A percentile compares a stretch with the other conserved stretches of the same genome.
Conservation (phyloP, 2,888 invertebrate genomes). For the Drosophila silvestris region DNA sequence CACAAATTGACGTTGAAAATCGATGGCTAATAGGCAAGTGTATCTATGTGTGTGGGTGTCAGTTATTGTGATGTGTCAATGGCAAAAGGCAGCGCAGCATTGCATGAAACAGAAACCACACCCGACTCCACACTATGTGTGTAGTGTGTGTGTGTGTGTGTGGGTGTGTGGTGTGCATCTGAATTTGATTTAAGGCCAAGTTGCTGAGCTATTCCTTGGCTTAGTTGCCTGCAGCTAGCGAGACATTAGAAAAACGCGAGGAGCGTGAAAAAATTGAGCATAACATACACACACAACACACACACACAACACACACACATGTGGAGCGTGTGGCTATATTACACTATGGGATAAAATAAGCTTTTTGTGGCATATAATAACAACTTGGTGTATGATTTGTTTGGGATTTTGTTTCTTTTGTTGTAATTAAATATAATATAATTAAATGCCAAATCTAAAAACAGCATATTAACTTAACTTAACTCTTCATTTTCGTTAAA, state of each 20-base stretch:
- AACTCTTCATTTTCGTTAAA: neutral
- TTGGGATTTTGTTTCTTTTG: neutral
- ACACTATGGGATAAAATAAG: neutral
- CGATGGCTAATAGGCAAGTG: slow-evolving; percentile 73
- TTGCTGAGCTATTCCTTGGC: slow-evolving; percentile 42
- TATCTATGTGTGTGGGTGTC: slow-evolving; percentile 33
- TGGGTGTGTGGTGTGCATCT: slow-evolving; percentile 39
- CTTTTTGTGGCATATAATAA: neutral
- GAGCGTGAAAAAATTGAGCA: slow-evolving; percentile 62
- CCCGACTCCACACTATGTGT: neutral
- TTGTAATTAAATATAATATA: neutral
- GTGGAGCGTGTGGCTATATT: slow-evolving; percentile 6
- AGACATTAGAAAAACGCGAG: slow-evolving; percentile 60
- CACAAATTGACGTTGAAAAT: slow-evolving; percentile 72
- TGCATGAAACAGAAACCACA: slow-evolving; percentile 60
- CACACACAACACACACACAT: slow-evolving; percentile 14
- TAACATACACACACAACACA: slow-evolving; percentile 24
- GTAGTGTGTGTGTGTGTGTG: slow-evolving; percentile 12
- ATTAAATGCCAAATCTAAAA: neutral
- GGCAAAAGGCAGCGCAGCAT: slow-evolving; percentile 57
- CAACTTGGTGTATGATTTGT: neutral
- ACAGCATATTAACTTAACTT: neutral
- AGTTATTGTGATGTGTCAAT: slow-evolving; percentile 70
- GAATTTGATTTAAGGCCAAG: slow-evolving; percentile 77
- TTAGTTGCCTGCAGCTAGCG: slow-evolving; percentile 56